phyloP scores from a whole-genome alignment of 2,113 vertebrate genomes.

The Syngnathus scovelli region DNA sequence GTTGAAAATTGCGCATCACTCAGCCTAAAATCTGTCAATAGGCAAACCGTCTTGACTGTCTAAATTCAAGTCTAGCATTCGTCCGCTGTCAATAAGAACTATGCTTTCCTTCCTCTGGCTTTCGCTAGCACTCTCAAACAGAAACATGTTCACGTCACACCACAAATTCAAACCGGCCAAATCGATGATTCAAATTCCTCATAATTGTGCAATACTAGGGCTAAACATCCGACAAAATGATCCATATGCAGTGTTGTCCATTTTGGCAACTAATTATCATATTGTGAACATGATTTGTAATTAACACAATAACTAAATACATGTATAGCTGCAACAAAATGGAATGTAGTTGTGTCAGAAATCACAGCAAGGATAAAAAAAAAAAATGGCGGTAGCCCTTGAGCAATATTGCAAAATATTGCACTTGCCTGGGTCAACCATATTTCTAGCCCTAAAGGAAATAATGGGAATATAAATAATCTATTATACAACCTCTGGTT shows the following conservation, averaged over 20 bases:
- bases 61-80: constrained; percentile 55
- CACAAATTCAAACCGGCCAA: not conserved
- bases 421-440: not conserved
- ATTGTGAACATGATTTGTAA: not conserved
- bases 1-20: constrained; percentile 57
- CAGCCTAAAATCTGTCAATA: constrained; percentile 71
- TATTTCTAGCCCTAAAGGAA: not conserved
- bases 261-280: too few species aligned
- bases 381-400: not conserved
- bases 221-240: not conserved
- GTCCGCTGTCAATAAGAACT: constrained; percentile 34
- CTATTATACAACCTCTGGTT: not conserved
- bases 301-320: not conserved
- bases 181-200: not conserved
- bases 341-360: not conserved
- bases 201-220: not conserved
- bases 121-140: constrained; percentile 43
- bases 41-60: constrained; percentile 59
- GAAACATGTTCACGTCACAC: constrained; percentile 34
- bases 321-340: not conserved
- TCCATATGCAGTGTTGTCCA: too few species aligned
- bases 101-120: constrained; percentile 34
- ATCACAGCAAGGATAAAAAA: not conserved
- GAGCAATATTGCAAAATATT: not conserved
- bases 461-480: not conserved